phyloP scores from a whole-genome alignment of 2,797 vertebrate species.

The Halcyon badia region DNA sequence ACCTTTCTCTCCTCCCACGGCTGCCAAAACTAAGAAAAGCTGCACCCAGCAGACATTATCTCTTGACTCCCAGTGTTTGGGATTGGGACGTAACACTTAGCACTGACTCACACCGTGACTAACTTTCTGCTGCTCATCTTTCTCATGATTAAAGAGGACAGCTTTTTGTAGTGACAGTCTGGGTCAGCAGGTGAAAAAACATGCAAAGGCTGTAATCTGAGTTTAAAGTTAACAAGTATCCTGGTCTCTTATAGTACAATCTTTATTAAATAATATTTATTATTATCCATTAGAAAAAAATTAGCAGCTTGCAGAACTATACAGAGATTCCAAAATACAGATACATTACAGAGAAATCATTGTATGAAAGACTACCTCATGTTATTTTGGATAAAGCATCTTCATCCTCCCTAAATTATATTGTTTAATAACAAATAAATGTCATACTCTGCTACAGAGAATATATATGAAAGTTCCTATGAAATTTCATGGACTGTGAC shows the following conservation, averaged over 20 bases:
- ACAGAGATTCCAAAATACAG: neutral
- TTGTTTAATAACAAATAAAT: slow-evolving; percentile 48
- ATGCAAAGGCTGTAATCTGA: neutral
- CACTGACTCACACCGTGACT: neutral
- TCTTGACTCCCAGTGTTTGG: neutral
- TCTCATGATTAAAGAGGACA: neutral
- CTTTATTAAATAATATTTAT: neutral
- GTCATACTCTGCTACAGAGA: neutral
- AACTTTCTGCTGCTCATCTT: neutral
- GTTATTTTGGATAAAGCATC: slow-evolving; percentile 5
- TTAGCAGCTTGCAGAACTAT: neutral
- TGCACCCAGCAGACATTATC: neutral
- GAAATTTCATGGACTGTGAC: slow-evolving; percentile 52
- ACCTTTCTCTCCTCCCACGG: neutral
- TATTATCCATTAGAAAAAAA: neutral
- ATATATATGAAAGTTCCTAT: slow-evolving; percentile 14
- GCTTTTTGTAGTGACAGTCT: neutral
- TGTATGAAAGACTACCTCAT: neutral
- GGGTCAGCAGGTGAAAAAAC: neutral
- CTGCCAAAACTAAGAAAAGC: neutral
- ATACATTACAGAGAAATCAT: neutral
- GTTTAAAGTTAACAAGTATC: neutral
- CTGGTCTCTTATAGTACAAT: neutral
- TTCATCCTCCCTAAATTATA: slow-evolving; percentile 41
- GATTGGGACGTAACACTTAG: neutral